Base-by-base conservation (phyloP, 2,888 invertebrate genomes). In the Caenorhabditis sp. region DNA sequence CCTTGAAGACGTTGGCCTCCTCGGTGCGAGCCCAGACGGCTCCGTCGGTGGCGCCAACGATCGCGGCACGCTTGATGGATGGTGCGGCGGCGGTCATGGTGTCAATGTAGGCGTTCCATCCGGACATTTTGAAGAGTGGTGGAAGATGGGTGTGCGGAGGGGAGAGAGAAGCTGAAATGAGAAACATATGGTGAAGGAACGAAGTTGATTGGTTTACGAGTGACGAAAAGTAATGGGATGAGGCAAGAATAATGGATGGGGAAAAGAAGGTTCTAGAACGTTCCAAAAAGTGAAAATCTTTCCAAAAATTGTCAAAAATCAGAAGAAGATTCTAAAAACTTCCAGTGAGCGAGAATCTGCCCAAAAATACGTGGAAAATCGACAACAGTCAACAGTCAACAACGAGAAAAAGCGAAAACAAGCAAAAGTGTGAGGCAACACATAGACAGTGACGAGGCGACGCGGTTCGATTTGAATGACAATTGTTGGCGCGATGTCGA, bases 51-150 rank as follows among this genome's bases (percentile, higher is more conserved):
- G 66, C 38, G 7, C 91, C 90, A 68, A 91, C 84, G 76, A 91
- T 91, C 28, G 91, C 91, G 35, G 88, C 90, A 19, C 89, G 85
- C 80, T 89, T 89, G 85, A 91, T 91, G n/a, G 85, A 75, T 10
- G 84, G 80, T n/a, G 85, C 76, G 38, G 81, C 56, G 24, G 54
- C 86, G 70, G 86, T 82, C 80, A 91, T 84, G 26, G 73, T 87
- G 63, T 72, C 79, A 66, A 91, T 90, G 86, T 91, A 91, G 38
- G 90, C 91, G 70, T 87, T 80, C 91, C 91, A 91, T 79, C 91
- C 91, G 70, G 90, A 88, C 90, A 90, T 90, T 56, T 68, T 73
- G 54, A 35, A 38, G 22, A 14, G 38, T 12, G 38, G 12, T 38
- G 38, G 31, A 31, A 31, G 31, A 31, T n/a, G n/a, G n/a, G 31